These are phyloP conservation scores for Diplogasteroides magnus DNA, from an alignment of 1,140 invertebrate species.

Conservation along the genomic window DNA sequence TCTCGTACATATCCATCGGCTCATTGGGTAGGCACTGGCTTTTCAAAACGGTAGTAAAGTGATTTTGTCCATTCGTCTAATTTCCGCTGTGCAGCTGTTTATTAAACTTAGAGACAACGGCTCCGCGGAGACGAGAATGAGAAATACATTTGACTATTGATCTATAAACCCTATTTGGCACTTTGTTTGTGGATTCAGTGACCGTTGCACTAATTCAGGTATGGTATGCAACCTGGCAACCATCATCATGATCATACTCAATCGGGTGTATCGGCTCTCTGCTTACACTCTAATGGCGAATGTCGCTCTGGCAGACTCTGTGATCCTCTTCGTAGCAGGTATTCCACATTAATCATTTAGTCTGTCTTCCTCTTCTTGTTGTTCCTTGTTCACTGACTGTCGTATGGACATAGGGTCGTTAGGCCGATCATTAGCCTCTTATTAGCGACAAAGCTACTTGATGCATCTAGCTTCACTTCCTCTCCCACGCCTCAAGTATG, in stretches of 20 bases:
- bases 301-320: conserved; percentile 44
- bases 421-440: no score
- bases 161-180: no score
- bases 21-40: neutral
- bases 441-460: no score
- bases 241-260: conserved; percentile 42
- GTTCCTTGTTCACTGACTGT: neutral
- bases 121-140: no score
- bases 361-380: conserved; percentile 12
- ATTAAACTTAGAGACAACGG: no score
- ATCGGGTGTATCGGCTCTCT: conserved; percentile 45
- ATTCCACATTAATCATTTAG: conserved; percentile 33
- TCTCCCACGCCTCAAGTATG: no score
- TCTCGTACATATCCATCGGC: neutral
- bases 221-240: conserved; percentile 42
- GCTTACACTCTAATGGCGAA: conserved; percentile 53
- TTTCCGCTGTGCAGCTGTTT: no score
- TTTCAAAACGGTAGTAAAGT: neutral
- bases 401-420: no score
- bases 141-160: no score
- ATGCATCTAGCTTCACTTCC: no score
- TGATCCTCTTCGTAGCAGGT: conserved; percentile 45
- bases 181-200: no score
- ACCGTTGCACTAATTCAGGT: conserved; percentile 16
- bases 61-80: no score